These are phyloP conservation scores for Lycaena phlaeas DNA, from an alignment of 2,888 invertebrate genomes.

Conservation along the genomic window DNA sequence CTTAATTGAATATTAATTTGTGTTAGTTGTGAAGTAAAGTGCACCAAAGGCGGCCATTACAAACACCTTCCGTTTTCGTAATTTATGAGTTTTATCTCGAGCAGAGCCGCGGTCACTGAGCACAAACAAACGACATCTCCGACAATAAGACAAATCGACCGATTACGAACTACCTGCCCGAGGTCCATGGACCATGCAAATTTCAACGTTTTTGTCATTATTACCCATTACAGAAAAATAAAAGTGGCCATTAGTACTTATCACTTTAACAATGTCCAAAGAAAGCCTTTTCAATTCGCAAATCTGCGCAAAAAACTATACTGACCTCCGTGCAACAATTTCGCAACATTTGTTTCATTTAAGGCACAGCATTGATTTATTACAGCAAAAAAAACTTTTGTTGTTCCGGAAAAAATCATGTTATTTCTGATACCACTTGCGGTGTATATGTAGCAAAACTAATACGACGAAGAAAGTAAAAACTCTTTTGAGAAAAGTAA, in stretches of 20 bases:
- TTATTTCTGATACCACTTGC: slow-evolving; percentile 58
- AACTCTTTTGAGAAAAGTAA: slow-evolving; percentile 6
- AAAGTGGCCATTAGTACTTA: slow-evolving; percentile 63
- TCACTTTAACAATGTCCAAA: slow-evolving; percentile 46
- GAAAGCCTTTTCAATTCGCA: slow-evolving; percentile 48
- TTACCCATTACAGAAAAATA: slow-evolving; percentile 50
- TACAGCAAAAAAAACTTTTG: slow-evolving; percentile 39
- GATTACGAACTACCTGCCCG: slow-evolving; percentile 66
- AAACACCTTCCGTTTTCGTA: slow-evolving; percentile 65
- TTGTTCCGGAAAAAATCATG: slow-evolving; percentile 30
- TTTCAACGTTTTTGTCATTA: slow-evolving; percentile 44
- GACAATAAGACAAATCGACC: slow-evolving; percentile 70
- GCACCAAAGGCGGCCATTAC: slow-evolving; percentile 51
- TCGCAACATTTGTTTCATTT: slow-evolving; percentile 59
- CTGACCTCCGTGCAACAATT: slow-evolving; percentile 50
- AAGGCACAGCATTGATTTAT: slow-evolving; percentile 64
- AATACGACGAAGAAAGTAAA: slow-evolving; percentile 18
- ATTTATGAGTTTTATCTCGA: slow-evolving; percentile 70
- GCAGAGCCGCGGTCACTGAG: slow-evolving; percentile 61
- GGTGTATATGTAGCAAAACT: slow-evolving; percentile 44
- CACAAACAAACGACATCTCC: slow-evolving; percentile 65
- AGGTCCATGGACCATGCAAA: slow-evolving; percentile 56
- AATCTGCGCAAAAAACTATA: slow-evolving; percentile 25
- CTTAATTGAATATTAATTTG: slow-evolving; percentile 6
- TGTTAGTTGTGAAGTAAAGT: slow-evolving; percentile 14